Conservation (phyloP, 2,888 invertebrate genomes). For the Salpingus planirostris region DNA sequence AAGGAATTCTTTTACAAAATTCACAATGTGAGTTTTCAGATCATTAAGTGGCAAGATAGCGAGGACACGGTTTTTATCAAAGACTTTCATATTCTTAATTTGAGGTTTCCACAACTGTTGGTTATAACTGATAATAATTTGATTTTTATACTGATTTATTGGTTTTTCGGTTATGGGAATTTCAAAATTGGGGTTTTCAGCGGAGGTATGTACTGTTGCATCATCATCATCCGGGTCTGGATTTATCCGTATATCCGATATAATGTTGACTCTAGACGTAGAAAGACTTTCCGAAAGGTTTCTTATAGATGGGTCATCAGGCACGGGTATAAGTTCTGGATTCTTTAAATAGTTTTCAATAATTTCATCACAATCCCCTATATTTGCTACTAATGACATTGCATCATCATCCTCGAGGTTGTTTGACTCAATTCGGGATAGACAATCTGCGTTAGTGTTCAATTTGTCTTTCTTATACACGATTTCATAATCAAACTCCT, state of each 20-base stretch:
- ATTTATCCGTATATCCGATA: background rate
- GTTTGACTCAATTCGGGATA: background rate
- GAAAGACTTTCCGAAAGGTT: background rate
- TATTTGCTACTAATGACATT: background rate
- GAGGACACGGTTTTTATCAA: background rate
- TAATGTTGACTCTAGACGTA: background rate
- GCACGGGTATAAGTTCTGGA: background rate
- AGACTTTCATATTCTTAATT: background rate
- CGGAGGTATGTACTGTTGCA: slow-evolving; percentile 3
- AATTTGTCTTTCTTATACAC: background rate
- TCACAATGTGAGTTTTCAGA: background rate
- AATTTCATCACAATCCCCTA: background rate
- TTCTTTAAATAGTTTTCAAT: background rate
- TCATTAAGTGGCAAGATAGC: background rate
- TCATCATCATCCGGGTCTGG: slow-evolving; percentile 1
- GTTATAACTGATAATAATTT: slow-evolving; percentile 1
- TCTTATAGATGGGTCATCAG: background rate
- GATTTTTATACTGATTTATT: slow-evolving; percentile 3
- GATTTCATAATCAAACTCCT: too few relatives aligned
- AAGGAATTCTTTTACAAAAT: slow-evolving; percentile 1
- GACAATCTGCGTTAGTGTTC: background rate
- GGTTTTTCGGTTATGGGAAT: slow-evolving; percentile 4
- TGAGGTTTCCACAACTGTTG: background rate
- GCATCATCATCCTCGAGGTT: background rate
- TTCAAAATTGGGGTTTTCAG: slow-evolving; percentile 4